Base-by-base conservation (phyloP, 2,113 vertebrate genomes). In the Pomatostomus ruficeps region DNA sequence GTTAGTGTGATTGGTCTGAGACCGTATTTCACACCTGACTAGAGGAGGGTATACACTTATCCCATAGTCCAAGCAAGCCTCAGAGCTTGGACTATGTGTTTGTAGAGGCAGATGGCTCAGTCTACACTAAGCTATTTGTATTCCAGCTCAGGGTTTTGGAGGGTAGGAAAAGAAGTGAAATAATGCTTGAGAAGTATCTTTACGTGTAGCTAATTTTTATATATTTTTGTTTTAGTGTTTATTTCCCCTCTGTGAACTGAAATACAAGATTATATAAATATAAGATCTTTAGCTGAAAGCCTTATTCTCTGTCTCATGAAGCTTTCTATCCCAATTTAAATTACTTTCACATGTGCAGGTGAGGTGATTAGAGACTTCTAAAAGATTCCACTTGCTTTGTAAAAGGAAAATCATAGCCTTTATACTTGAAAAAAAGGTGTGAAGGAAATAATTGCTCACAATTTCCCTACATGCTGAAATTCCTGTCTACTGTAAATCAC, bases 401-500 rank as follows among this genome's bases (percentile, higher is more conserved):
- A 29, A 76, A 66, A 51, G 29, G 40, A 86, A 86, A 74, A 48
- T 46, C 31, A 20, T 49, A 67, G 17, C 7, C 25, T 68, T 3
- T n/a, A 21, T 66, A 38, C 55, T 77, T 81, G n/a, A 12, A 57
- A 77, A 85, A 62, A n/a, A 35, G 15, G 3, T 84, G 11, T 52
- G 28, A 76, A 80, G 22, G 28, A 66, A 85, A 70, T n/a, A 20
- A 24, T 33, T 55, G n/a, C 31, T 89, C 20, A 8, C 19, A 25
- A 22, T 82, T 95, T 85, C 87, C 14, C 51, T 65, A 19, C 4
- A 22, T 78, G 68, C 10, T 79, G 38, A 72, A 94, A 72, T 75
- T 72, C 20, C 28, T 72, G 23, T 57, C 57, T 29, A 8, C n/a
- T 77, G 22, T 78, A 62, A 76, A 74, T 77, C 42, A 45, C 6